Percentiles rank a stretch among this genome's conserved stretches.
phyloP scores from a whole-genome alignment of 2,888 invertebrate species.

The Ornithoptera alexandrae region DNA sequence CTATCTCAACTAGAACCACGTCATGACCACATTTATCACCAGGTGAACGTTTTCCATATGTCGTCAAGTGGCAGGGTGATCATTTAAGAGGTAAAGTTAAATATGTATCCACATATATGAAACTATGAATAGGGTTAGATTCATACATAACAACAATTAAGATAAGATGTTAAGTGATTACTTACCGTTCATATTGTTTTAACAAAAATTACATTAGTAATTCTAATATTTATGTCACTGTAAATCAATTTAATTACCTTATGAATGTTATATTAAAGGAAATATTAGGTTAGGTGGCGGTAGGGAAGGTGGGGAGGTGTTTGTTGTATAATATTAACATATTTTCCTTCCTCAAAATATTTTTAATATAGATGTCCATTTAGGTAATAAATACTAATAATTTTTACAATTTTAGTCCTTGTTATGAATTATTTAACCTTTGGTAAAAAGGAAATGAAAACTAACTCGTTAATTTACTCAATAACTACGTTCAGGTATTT shows the following conservation, averaged over 20 bases:
- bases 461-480: too few species aligned
- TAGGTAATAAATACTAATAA: slow-evolving; percentile 2
- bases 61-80: too few species aligned
- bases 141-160: too few species aligned
- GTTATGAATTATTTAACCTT: too few species aligned
- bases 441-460: too few species aligned
- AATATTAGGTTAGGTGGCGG: background rate
- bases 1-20: too few species aligned
- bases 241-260: background rate
- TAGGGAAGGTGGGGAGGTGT: background rate
- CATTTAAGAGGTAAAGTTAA: too few species aligned
- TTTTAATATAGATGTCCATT: background rate
- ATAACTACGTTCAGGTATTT: too few species aligned
- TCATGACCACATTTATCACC: too few species aligned
- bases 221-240: background rate
- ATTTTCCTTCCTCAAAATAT: slow-evolving; percentile 17
- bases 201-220: background rate
- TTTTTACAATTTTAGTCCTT: background rate
- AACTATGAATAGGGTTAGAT: too few species aligned
- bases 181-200: slow-evolving; percentile 1
- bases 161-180: background rate
- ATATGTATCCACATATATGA: too few species aligned
- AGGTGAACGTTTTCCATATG: too few species aligned
- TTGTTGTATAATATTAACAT: background rate
- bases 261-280: background rate